Percentiles rank a stretch among this genome's conserved stretches.
Conservation (phyloP, 2,888 invertebrate species). For the Sicus ferrugineus region DNA sequence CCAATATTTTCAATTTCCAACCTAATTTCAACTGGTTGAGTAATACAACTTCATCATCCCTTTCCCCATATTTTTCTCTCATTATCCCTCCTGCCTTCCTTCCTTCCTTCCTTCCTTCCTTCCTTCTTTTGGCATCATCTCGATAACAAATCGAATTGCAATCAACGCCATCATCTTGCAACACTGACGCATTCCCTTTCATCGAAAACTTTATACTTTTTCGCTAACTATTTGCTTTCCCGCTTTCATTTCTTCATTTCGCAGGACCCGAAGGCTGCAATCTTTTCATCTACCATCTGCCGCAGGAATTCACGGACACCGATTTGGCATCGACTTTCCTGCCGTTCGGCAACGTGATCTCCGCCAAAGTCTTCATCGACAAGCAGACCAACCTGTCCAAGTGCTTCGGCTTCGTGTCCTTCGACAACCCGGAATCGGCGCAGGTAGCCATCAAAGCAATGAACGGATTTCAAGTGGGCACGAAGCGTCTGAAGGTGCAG, state of each 20-base stretch:
- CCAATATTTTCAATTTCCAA: no score
- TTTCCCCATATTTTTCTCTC: no score
- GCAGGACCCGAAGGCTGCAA: constrained; percentile 97
- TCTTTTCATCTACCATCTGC: constrained; percentile 98
- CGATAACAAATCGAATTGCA: background rate
- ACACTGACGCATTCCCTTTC: background rate
- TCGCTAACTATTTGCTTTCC: background rate
- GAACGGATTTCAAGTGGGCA: constrained; percentile 98
- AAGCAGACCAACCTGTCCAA: constrained; percentile 99
- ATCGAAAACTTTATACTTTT: background rate
- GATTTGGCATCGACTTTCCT: constrained; percentile 96
- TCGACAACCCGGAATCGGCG: constrained; percentile 92
- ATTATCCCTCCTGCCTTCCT: no score
- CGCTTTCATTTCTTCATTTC: constrained; percentile 25
- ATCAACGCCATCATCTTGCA: background rate
- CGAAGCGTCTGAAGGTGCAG: constrained; percentile 97
- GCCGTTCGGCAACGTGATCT: constrained; percentile 97
- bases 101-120: background rate
- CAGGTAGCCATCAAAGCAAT: constrained; percentile 96
- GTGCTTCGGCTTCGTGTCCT: constrained; percentile 99
- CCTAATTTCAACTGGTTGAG: no score
- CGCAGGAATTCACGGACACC: constrained; percentile 97
- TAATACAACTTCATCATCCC: no score
- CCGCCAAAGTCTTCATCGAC: constrained; percentile 99
- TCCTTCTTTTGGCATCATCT: background rate